These are phyloP conservation scores for Solen grandis DNA, from an alignment of 1,140 invertebrate genomes.

Conservation along the genomic window DNA sequence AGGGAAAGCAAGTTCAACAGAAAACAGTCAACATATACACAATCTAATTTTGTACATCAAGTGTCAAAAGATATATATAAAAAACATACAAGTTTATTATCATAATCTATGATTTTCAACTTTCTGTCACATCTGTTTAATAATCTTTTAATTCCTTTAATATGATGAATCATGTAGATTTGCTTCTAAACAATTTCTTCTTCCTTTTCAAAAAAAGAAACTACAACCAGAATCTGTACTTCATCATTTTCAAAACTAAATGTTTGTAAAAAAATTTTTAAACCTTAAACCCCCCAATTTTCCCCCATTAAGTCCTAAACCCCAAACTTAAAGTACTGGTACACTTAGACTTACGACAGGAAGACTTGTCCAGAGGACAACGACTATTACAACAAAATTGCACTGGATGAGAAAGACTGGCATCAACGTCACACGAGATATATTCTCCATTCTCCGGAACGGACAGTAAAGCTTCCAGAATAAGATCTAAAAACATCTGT, in stretches of 20 bases:
- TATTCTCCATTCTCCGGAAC: slow-evolving; percentile 25
- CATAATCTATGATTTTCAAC: no score
- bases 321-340: neutral
- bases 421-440: neutral
- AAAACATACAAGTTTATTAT: no score
- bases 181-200: no score
- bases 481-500: slow-evolving; percentile 69
- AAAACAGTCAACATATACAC: no score
- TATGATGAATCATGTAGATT: no score
- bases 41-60: no score
- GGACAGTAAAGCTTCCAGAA: slow-evolving; percentile 71
- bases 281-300: neutral
- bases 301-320: neutral
- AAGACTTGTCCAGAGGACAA: neutral
- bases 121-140: no score
- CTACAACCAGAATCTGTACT: no score
- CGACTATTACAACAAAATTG: slow-evolving; percentile 35
- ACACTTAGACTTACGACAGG: neutral
- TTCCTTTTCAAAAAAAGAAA: neutral
- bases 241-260: no score
- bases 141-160: no score
- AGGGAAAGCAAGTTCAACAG: no score
- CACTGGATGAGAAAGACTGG: slow-evolving; percentile 9
- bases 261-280: neutral
- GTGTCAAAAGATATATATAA: no score